A percentile compares a stretch with the other conserved stretches of the same genome.
phyloP scores from a whole-genome alignment of 2,113 vertebrate species.

The Pterophyllum scalare region DNA sequence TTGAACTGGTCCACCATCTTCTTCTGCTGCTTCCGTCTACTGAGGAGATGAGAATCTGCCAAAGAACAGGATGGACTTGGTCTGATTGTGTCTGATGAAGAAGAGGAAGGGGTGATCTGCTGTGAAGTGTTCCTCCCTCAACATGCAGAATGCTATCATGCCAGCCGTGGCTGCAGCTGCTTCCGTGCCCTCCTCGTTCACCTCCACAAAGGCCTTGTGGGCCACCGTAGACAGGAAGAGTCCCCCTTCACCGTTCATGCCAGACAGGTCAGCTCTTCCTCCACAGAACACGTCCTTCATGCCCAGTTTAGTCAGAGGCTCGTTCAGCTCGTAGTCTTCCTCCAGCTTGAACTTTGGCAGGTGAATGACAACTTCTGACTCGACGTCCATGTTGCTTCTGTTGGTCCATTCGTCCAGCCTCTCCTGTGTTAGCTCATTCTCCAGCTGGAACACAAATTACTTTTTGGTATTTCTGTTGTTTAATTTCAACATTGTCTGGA shows the following conservation, averaged over 20 bases:
- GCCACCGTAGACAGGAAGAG: slow-evolving; percentile 88
- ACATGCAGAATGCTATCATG: not conserved
- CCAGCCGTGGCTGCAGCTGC: slow-evolving; percentile 89
- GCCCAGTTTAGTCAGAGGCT: slow-evolving; percentile 82
- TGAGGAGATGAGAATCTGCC: slow-evolving; percentile 12
- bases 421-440: slow-evolving; percentile 83
- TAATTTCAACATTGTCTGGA: not conserved
- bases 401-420: slow-evolving; percentile 89
- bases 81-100: not conserved
- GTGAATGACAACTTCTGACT: slow-evolving; percentile 77
- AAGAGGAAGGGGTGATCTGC: slow-evolving; percentile 89
- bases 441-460: slow-evolving; percentile 79
- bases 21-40: slow-evolving; percentile 40
- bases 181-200: slow-evolving; percentile 96
- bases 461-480: not conserved
- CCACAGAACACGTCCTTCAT: slow-evolving; percentile 84
- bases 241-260: slow-evolving; percentile 83
- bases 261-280: slow-evolving; percentile 85
- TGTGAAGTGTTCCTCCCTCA: slow-evolving; percentile 65
- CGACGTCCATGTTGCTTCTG: slow-evolving; percentile 73
- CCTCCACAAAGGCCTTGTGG: slow-evolving; percentile 93
- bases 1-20: not conserved
- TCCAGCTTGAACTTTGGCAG: slow-evolving; percentile 92
- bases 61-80: not conserved
- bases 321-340: slow-evolving; percentile 84